Evolutionary conservation across 2,797 vertebrate species (phyloP).

Genomic region (Ptychobarbus kaznakovi): DNA sequence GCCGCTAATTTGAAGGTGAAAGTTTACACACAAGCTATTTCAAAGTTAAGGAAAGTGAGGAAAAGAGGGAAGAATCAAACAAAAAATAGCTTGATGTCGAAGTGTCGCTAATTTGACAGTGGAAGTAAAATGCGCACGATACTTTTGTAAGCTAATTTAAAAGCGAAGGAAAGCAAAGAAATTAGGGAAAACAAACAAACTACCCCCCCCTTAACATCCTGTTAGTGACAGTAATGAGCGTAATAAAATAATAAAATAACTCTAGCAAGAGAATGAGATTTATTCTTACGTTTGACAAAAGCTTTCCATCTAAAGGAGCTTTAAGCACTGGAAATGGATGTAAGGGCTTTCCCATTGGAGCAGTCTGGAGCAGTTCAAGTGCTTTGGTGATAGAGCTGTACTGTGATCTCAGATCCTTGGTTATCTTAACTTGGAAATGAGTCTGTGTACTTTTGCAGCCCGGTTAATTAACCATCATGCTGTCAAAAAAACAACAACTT

Average conservation of each 20-base stretch:
- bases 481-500: background rate
- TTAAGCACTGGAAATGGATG: background rate
- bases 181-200: no score
- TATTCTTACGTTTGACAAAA: background rate
- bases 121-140: no score
- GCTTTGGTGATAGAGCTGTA: background rate
- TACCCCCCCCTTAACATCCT: background rate
- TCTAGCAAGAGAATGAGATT: background rate
- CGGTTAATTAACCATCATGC: background rate
- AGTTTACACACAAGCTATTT: no score
- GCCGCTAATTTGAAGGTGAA: no score
- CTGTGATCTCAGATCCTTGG: conserved; percentile 10
- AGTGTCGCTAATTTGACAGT: no score
- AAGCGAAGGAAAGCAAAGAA: no score
- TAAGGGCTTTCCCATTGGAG: background rate
- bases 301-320: background rate
- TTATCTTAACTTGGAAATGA: conserved; percentile 33
- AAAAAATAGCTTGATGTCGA: no score
- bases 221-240: background rate
- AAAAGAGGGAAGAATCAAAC: no score
- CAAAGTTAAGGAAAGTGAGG: no score
- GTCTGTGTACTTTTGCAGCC: background rate
- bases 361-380: background rate
- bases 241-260: no score
- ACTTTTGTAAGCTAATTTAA: no score